Conservation (phyloP, 2,797 vertebrate species). For the Argentina silus region DNA sequence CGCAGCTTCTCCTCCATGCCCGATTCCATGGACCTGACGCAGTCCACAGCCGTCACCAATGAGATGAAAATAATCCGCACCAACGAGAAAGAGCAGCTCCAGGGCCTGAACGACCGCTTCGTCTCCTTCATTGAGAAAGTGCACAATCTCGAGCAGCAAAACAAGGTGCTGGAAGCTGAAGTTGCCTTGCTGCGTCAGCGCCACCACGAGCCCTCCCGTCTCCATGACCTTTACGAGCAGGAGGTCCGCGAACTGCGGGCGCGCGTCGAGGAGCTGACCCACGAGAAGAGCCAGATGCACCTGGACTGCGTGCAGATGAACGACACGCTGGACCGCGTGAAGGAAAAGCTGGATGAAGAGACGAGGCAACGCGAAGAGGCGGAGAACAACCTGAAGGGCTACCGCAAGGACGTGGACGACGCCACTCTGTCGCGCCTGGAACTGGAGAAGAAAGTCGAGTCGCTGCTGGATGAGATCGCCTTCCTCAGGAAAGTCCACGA, state of each 20-base stretch:
- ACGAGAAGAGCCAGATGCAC: slow-evolving; percentile 83
- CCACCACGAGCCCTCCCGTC: slow-evolving; percentile 79
- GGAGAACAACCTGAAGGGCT: slow-evolving; percentile 77
- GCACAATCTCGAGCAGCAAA: slow-evolving; percentile 83
- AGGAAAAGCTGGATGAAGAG: slow-evolving; percentile 80
- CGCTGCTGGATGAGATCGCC: slow-evolving; percentile 83
- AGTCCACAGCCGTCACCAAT: slow-evolving; percentile 82
- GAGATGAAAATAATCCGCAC: slow-evolving; percentile 84
- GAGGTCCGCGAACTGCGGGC: slow-evolving; percentile 82
- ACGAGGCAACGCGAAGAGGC: slow-evolving; percentile 78
- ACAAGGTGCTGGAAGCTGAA: slow-evolving; percentile 82
- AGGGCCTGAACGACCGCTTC: slow-evolving; percentile 83
- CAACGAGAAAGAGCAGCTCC: slow-evolving; percentile 84
- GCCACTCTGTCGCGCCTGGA: slow-evolving; percentile 81
- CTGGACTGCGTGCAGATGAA: slow-evolving; percentile 81
- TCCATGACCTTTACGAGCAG: slow-evolving; percentile 84
- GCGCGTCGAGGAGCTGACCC: slow-evolving; percentile 80
- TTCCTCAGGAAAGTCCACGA: slow-evolving; percentile 86
- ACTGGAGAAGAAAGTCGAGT: slow-evolving; percentile 85
- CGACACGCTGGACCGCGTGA: slow-evolving; percentile 74
- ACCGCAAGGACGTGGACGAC: slow-evolving; percentile 84
- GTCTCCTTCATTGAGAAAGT: slow-evolving; percentile 86
- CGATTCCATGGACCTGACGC: slow-evolving; percentile 77
- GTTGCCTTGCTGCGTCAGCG: slow-evolving; percentile 81
- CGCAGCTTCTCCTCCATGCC: slow-evolving; percentile 71